Evolutionary conservation across 2,888 invertebrate species (phyloP), one percentile per base, ranked within the genome.

Genomic region (Ceramica pisi): DNA sequence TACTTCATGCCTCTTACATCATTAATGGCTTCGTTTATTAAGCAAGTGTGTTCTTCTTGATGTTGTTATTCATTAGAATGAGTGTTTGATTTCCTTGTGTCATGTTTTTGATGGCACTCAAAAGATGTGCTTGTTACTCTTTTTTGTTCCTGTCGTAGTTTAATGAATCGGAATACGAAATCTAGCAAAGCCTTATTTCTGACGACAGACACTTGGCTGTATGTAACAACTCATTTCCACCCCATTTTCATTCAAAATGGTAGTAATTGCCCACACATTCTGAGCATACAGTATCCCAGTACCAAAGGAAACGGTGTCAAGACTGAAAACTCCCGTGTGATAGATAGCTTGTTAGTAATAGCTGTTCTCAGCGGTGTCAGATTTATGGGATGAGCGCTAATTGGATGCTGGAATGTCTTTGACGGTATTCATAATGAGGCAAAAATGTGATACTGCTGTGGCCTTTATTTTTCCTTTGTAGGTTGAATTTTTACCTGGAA

Each of bases 371-470:
- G 38, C 38, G 67, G 81, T 60, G 71, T 80, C 66, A 67, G 79
- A 77, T 80, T 81, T 76, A 62, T 71, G 7, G 26, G 50, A 64
- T 61, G 78, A 78, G 44, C 73, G 69, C 68, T 80, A 80, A 82
- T 82, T 80, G 68, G 82, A 60, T 21, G 56, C 59, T 69, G 68
- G 67, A 53, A 78, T 69, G 51, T 66, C 76, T 81, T 78, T 78
- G 78, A 56, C 66, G 55, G 56, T n/a, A 63, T 63, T 67, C 50
- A 60, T 80, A 80, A 67, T 77, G 55, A 81, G 23, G 48, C 50
- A 65, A 69, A 63, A 80, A 75, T 77, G 41, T 61, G 62, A 74
- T 67, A 63, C 55, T n/a, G 62, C 44, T 73, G 51, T 62, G 21
- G 19, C 31, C 21, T 38, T 57, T 10, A 31, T 41, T 74, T 55